Evolutionary conservation across 2,113 vertebrate species (phyloP).

Genomic region (Hemichromis elongatus): DNA sequence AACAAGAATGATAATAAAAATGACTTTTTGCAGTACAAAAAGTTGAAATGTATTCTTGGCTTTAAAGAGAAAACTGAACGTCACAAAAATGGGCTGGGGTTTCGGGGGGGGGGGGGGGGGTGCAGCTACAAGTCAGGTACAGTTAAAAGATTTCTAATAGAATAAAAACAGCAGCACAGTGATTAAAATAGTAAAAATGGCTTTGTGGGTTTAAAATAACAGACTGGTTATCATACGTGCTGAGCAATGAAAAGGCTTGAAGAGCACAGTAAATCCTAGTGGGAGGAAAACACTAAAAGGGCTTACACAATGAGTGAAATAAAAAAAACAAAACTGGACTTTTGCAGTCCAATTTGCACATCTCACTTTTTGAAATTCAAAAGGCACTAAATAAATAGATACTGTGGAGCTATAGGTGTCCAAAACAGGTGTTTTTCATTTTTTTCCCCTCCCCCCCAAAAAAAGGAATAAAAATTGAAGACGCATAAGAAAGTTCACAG

Average conservation of each 20-base stretch:
- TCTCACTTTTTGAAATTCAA: background rate
- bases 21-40: background rate
- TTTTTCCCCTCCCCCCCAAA: rapidly evolving
- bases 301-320: background rate
- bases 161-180: slow-evolving; percentile 7
- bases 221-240: background rate
- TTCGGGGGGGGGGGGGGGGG: background rate
- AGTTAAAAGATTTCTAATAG: background rate
- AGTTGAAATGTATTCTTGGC: background rate
- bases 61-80: background rate
- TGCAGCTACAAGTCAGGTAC: background rate
- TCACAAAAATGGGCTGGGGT: background rate
- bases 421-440: background rate
- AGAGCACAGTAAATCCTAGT: background rate
- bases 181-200: slow-evolving; percentile 10
- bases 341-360: background rate
- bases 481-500: slow-evolving; percentile 60
- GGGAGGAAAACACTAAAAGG: rapidly evolving
- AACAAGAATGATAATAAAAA: background rate
- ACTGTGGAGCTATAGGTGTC: background rate
- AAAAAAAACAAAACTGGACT: background rate
- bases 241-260: background rate
- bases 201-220: background rate
- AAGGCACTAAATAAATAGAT: slow-evolving; percentile 51
- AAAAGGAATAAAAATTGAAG: background rate